Base-by-base conservation (phyloP, 64 coral and sea anemone species). In the Cladopsammia gracilis region DNA sequence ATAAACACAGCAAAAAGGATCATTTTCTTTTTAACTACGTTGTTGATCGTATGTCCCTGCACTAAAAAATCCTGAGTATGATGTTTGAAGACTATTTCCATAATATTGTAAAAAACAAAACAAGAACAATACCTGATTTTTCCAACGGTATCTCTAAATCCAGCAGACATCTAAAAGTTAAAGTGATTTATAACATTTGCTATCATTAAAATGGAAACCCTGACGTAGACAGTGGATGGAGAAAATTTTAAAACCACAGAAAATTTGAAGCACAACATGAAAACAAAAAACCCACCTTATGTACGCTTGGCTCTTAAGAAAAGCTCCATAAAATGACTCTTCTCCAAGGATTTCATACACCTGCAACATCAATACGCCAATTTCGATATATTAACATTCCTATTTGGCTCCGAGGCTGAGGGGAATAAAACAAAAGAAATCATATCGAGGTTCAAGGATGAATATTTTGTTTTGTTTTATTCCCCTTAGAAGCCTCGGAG, bases 271-370 rank as follows among this genome's bases (percentile, higher is more conserved):
- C 0, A 18, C 8, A 82, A 82, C 2, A 58, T 53, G 4, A 24
- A 14, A 56, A 62, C 6, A 24, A 53, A n/a, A 45, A 52, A 62
- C 80, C 54, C 50, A 98, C 96, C 94, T 83, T 66, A 99, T 94
- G 59, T 99, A 99, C 24, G 91, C 79, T 86, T 94, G 91, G 69
- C 98, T 99, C 56, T 92, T 99, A 18, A 99, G 80, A 86, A 99
- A 99, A 75, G 94, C 54, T 64, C 91, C 92, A 92, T 99, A 99
- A 80, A 94, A 96, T 25, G 92, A 77, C 34, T 99, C 91, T 94
- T 93, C 87, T 4, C 88, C 69, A 25, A 99, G 89, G 26, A 93
- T 91, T 42, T 91, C 94, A 89, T 94, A 99, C 44, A 95, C 90
- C 96, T 98, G 43, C 34, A 54, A 82, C 70, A 43, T 11, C 10